phyloP scores from a whole-genome alignment of 2,113 vertebrate species.

The cattle (Bos taurus) region DNA sequence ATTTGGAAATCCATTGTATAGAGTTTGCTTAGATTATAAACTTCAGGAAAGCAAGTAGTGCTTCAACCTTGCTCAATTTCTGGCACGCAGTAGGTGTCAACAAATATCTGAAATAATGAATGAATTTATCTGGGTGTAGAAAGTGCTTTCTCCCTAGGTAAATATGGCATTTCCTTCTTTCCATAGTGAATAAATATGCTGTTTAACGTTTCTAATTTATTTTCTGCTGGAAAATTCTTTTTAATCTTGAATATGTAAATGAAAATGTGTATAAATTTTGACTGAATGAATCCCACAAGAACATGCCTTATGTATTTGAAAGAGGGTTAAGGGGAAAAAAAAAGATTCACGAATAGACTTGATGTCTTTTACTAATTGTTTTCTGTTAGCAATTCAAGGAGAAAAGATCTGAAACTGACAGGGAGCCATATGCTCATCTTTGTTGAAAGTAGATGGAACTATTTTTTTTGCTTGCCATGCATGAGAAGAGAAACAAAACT shows the following conservation, averaged over 20 bases:
- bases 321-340: neutral
- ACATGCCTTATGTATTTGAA: neutral
- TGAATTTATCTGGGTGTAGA: neutral
- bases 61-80: neutral
- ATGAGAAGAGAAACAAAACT: neutral
- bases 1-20: neutral
- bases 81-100: neutral
- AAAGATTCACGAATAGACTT: neutral
- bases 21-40: neutral
- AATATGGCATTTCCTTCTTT: neutral
- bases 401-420: constrained; percentile 21
- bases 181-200: neutral
- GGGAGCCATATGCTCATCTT: constrained; percentile 26
- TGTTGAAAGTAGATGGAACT: neutral
- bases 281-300: constrained; percentile 21
- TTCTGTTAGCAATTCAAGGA: neutral
- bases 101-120: neutral
- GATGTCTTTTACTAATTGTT: constrained; percentile 9
- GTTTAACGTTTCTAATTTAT: neutral
- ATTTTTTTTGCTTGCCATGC: neutral
- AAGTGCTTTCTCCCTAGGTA: neutral
- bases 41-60: neutral
- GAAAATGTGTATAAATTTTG: neutral
- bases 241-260: constrained; percentile 42
- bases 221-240: constrained; percentile 36